phyloP scores from a whole-genome alignment of 2,888 invertebrate genomes.

The Bugulina stolonifera region DNA sequence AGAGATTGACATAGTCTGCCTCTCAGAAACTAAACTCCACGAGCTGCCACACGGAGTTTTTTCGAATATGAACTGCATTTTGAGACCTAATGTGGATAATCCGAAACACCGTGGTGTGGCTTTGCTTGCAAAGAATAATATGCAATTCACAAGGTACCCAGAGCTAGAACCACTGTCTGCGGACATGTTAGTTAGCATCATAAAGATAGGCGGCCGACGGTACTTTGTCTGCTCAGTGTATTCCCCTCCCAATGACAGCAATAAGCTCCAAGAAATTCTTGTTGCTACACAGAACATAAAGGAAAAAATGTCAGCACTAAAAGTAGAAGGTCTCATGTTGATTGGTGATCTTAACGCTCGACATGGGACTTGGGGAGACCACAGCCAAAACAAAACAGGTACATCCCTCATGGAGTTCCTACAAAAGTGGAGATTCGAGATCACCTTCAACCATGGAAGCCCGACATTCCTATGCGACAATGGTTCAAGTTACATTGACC shows the following conservation, averaged over 20 bases:
- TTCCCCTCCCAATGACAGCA: background rate
- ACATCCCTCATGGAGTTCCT: background rate
- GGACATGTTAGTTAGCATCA: constrained; percentile 12
- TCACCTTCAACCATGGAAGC: background rate
- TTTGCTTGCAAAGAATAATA: constrained; percentile 17
- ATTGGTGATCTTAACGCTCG: background rate
- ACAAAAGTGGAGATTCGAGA: background rate
- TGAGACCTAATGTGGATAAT: constrained; percentile 1
- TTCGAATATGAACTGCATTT: constrained; percentile 17
- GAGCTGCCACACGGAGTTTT: constrained; percentile 3
- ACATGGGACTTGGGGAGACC: background rate
- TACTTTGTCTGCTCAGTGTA: constrained; percentile 14
- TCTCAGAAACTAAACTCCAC: background rate
- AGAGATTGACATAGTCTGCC: constrained; percentile 13
- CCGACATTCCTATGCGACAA: constrained; percentile 1
- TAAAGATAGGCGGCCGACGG: background rate
- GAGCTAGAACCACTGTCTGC: constrained; percentile 1
- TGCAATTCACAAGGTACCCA: constrained; percentile 6
- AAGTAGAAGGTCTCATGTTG: background rate
- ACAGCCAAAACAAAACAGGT: background rate
- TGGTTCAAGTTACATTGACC: constrained; percentile 5
- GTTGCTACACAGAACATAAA: constrained; percentile 8
- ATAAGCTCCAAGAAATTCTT: constrained; percentile 13
- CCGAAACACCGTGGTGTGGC: constrained; percentile 10
- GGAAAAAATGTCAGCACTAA: background rate